Evolutionary conservation across 2,888 invertebrate species (phyloP).

Genomic region (Dyspetes luteomarginatus): DNA sequence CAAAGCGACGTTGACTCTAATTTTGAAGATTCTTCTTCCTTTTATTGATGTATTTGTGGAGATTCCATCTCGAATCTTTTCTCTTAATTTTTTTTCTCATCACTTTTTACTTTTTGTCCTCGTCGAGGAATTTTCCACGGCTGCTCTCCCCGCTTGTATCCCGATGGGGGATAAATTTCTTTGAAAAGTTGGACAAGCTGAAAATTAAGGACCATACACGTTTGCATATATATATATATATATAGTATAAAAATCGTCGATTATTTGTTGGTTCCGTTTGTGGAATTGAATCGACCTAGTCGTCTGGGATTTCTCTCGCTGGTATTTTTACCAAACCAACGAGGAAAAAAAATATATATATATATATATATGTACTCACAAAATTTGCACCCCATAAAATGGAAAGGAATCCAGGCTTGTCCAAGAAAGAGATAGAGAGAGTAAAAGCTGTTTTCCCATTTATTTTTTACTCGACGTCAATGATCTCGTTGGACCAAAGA

Average conservation of each 20-base stretch:
- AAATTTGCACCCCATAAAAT: too few species aligned
- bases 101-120: background rate
- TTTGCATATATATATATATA: background rate
- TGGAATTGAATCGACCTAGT: too few species aligned
- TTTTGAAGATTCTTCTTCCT: background rate
- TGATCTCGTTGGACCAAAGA: conserved; percentile 3
- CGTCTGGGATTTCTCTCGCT: too few species aligned
- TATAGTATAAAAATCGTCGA: background rate
- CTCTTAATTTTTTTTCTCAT: background rate
- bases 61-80: conserved; percentile 15
- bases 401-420: too few species aligned
- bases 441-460: too few species aligned
- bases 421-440: background rate
- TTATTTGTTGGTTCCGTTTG: conserved; percentile 16
- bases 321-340: too few species aligned
- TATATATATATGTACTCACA: too few species aligned
- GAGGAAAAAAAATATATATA: too few species aligned
- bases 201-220: conserved; percentile 43
- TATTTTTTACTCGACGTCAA: background rate
- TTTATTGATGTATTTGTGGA: conserved; percentile 39
- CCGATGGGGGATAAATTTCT: conserved; percentile 54
- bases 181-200: conserved; percentile 62
- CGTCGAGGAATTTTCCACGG: conserved; percentile 15
- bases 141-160: background rate
- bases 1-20: background rate